Conservation (phyloP, 2,797 vertebrate genomes). For the Cheirogaleus major region DNA sequence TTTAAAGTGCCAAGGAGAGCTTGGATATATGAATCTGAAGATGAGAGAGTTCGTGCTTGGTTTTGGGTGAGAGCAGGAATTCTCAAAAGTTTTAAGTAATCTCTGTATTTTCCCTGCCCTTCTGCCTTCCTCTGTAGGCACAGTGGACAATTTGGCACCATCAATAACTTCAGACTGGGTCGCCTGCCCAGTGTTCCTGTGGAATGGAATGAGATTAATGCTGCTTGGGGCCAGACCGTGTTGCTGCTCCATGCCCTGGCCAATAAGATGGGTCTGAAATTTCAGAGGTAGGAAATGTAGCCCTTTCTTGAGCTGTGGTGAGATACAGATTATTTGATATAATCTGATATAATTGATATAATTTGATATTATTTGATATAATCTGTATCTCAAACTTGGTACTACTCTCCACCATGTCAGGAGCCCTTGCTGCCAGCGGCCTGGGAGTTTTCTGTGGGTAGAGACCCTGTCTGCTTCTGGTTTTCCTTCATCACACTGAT, state of each 20-base stretch:
- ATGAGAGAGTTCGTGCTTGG: neutral
- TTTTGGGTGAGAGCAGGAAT: neutral
- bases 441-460: neutral
- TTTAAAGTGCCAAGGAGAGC: neutral
- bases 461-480: neutral
- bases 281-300: slow-evolving; percentile 91
- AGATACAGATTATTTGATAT: neutral
- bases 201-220: slow-evolving; percentile 99
- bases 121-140: slow-evolving; percentile 88
- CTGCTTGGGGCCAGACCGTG: slow-evolving; percentile 99
- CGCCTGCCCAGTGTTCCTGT: slow-evolving; percentile 98
- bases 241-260: slow-evolving; percentile 96
- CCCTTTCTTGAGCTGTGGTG: neutral
- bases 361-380: neutral
- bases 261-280: slow-evolving; percentile 98
- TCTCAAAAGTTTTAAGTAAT: neutral
- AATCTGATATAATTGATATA: too few relatives aligned
- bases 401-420: neutral
- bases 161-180: slow-evolving; percentile 98
- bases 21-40: neutral
- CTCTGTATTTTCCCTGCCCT: neutral
- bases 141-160: slow-evolving; percentile 98
- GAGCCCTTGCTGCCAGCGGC: neutral
- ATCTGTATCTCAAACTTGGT: neutral
- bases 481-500: neutral